phyloP scores from a whole-genome alignment of 2,888 invertebrate genomes.

The Strigamia crassipes region DNA sequence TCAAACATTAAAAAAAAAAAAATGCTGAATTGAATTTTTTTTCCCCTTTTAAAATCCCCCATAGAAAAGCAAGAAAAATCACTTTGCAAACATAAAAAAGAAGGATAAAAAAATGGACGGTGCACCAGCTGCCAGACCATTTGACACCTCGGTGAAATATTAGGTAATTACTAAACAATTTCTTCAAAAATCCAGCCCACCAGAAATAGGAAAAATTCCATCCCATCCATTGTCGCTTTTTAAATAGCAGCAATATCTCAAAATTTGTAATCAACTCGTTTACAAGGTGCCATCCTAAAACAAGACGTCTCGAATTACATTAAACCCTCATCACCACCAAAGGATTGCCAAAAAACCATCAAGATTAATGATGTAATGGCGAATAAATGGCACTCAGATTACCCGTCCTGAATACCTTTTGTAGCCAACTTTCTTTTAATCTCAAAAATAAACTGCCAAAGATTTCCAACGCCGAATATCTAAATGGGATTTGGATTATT shows the following conservation, averaged over 20 bases:
- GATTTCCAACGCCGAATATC: no score
- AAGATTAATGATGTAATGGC: neutral
- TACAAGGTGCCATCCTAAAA: constrained; percentile 31
- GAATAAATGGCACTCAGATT: neutral
- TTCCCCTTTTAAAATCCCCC: neutral
- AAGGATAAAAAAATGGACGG: constrained; percentile 21
- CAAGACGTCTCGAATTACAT: constrained; percentile 8
- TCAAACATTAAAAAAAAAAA: constrained; percentile 7
- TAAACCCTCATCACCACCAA: constrained; percentile 1
- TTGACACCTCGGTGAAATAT: constrained; percentile 21
- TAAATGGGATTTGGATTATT: no score
- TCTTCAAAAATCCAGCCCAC: constrained; percentile 6
- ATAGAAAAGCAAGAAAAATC: constrained; percentile 21
- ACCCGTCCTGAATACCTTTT: neutral
- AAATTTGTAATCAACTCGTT: constrained; percentile 5
- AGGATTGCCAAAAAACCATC: constrained; percentile 10
- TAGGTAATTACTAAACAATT: constrained; percentile 21
- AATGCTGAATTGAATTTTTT: constrained; percentile 10
- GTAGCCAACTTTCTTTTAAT: neutral
- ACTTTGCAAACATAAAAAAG: constrained; percentile 21
- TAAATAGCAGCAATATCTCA: constrained; percentile 18
- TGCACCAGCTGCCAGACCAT: constrained; percentile 21
- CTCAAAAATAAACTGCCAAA: neutral
- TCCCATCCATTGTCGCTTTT: constrained; percentile 21
- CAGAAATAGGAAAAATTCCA: constrained; percentile 17